These are phyloP conservation scores for Clistopyga incitator DNA, from an alignment of 2,888 invertebrate genomes.

Conservation along the genomic window DNA sequence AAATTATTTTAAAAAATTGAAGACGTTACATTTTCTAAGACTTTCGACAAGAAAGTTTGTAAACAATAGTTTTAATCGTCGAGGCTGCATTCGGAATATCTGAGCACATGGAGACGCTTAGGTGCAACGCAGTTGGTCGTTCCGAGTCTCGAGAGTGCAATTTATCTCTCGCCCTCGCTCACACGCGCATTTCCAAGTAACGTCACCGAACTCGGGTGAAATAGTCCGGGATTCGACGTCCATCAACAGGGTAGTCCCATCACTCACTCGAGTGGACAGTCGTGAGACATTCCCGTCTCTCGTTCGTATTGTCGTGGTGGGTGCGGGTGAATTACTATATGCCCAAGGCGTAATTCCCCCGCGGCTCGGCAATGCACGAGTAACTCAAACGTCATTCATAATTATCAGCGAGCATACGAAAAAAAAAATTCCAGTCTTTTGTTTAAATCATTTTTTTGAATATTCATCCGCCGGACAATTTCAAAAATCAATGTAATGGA, in stretches of 20 bases:
- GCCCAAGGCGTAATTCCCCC: constrained; percentile 25
- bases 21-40: neutral
- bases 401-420: constrained; percentile 17
- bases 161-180: constrained; percentile 31
- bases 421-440: too few species aligned
- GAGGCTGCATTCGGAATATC: constrained; percentile 1
- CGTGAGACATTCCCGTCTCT: constrained; percentile 68
- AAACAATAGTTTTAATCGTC: constrained; percentile 8
- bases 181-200: constrained; percentile 53
- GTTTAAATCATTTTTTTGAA: too few species aligned
- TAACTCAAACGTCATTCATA: constrained; percentile 48
- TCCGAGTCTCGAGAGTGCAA: constrained; percentile 31
- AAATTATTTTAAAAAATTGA: neutral
- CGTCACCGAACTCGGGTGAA: constrained; percentile 64
- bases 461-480: too few species aligned
- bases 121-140: constrained; percentile 5
- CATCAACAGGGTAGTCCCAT: constrained; percentile 67
- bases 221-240: constrained; percentile 67
- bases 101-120: constrained; percentile 3
- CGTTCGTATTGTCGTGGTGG: constrained; percentile 66
- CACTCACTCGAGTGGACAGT: constrained; percentile 66
- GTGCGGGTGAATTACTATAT: constrained; percentile 34
- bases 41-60: neutral
- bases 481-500: too few species aligned
- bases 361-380: constrained; percentile 31